Percentiles rank a stretch among this genome's conserved stretches.
These are phyloP conservation scores for Yponomeuta evonymella DNA, from an alignment of 2,888 invertebrate species.

Conservation along the genomic window DNA sequence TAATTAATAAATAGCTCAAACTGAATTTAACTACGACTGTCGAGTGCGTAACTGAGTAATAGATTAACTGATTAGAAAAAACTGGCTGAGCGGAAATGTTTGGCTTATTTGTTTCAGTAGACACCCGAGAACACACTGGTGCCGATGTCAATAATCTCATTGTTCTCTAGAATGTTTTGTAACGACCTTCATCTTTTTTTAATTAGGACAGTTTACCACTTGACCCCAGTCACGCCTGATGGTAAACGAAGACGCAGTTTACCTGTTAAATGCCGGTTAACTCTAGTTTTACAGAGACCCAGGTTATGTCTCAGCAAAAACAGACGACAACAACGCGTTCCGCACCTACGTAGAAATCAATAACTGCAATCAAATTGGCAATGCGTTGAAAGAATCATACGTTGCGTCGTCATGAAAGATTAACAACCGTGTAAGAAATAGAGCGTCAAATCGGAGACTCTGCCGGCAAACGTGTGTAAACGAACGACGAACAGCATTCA, in stretches of 20 bases:
- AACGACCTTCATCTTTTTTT: too few relatives aligned
- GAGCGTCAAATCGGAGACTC: conserved; percentile 60
- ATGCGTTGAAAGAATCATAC: conserved; percentile 24
- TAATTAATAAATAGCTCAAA: conserved; percentile 1
- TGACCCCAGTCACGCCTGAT: too few relatives aligned
- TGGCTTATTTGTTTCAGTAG: too few relatives aligned
- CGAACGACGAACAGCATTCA: conserved; percentile 17
- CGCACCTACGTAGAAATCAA: neutral
- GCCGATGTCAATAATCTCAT: too few relatives aligned
- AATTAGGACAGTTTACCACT: too few relatives aligned
- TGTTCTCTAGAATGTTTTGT: too few relatives aligned
- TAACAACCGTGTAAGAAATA: conserved; percentile 56
- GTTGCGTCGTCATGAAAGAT: conserved; percentile 29
- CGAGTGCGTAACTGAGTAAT: neutral
- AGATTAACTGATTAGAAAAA: neutral
- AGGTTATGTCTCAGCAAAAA: too few relatives aligned
- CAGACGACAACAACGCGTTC: too few relatives aligned
- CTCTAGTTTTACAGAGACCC: too few relatives aligned
- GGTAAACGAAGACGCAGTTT: too few relatives aligned
- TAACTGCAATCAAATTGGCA: neutral
- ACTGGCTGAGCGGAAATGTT: neutral
- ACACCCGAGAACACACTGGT: too few relatives aligned
- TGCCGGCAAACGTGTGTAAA: conserved; percentile 19
- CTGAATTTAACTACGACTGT: neutral
- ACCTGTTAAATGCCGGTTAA: too few relatives aligned